Conservation (phyloP, 2,113 vertebrate genomes). For the Pseudopipra pipra region DNA sequence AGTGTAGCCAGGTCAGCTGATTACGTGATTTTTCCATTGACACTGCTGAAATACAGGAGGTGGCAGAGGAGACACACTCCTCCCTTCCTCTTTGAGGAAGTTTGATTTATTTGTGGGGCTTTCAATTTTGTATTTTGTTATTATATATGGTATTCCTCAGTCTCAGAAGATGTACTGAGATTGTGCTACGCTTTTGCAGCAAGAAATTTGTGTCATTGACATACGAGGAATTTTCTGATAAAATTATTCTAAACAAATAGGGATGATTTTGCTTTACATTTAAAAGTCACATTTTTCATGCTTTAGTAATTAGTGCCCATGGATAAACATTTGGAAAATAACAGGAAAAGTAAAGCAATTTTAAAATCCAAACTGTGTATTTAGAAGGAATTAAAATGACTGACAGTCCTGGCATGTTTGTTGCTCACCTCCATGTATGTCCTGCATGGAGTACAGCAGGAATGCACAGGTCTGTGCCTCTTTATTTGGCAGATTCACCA, state of each 20-base stretch:
- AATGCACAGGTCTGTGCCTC: neutral
- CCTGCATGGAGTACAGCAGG: neutral
- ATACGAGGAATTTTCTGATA: neutral
- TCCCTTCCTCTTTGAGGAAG: constrained; percentile 17
- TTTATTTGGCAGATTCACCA: neutral
- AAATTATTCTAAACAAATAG: neutral
- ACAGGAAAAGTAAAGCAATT: neutral
- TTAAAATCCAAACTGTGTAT: neutral
- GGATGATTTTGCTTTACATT: neutral
- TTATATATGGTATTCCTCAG: neutral
- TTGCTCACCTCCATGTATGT: neutral
- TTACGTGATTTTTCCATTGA: constrained; percentile 44
- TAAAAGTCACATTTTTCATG: neutral
- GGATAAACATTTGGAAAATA: neutral
- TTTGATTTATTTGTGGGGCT: neutral
- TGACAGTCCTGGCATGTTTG: neutral
- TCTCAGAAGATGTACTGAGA: neutral
- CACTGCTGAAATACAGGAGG: constrained; percentile 5
- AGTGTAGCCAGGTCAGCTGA: constrained; percentile 1
- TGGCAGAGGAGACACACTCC: neutral
- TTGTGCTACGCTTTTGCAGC: neutral
- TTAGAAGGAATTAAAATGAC: neutral
- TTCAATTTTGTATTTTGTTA: neutral
- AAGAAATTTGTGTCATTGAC: neutral
- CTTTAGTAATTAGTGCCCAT: neutral